Base-by-base conservation (phyloP, 2,113 vertebrate species). In the Epinephelus fuscoguttatus region DNA sequence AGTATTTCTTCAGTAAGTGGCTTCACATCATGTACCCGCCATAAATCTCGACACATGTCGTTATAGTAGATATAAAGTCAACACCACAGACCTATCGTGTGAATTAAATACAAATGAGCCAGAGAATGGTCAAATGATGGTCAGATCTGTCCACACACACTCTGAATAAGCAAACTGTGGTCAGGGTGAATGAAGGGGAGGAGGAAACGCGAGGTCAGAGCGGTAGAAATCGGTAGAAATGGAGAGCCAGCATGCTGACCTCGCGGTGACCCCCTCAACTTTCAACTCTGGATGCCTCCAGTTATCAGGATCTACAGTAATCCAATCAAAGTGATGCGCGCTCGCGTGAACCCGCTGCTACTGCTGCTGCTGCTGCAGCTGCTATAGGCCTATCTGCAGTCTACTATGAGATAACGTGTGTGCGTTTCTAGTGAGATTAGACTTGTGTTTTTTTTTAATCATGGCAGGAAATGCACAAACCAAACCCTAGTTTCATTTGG, bases 181-280 rank as follows among this genome's bases (percentile, higher is more conserved):
- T 49, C 10, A 57, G 64, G 33, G 0, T 63, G 70, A 42, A 4
- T 55, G 50, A 6, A 59, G 30, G 42, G 23, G 40, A n/a, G n/a
- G 4, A 37, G 17, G 42, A 9, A 55, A 15, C 4, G 57, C 19
- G 5, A 53, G n/a, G 2, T 15, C 40, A 37, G 1, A 21, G 11
- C 30, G 47, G 6, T 19, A 50, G 25, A 66, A 71, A 74, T 67
- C 57, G 14, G 40, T 56, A 50, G 33, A 72, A 25, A 33, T 49
- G 37, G 23, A 15, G 56, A 75, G 71, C 61, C 45, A 27, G 67
- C 74, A 25, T 52, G 78, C 12, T 93, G 85, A 87, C 91, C 93
- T 82, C 66, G 18, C 72, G 4, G 37, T 93, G 90, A 93, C 91
- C 93, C 84, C 57, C 76, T 92, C 88, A 89, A 85, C 91, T 91